Conservation (phyloP, 2,797 vertebrate species). For the Hylomyscus alleni region DNA sequence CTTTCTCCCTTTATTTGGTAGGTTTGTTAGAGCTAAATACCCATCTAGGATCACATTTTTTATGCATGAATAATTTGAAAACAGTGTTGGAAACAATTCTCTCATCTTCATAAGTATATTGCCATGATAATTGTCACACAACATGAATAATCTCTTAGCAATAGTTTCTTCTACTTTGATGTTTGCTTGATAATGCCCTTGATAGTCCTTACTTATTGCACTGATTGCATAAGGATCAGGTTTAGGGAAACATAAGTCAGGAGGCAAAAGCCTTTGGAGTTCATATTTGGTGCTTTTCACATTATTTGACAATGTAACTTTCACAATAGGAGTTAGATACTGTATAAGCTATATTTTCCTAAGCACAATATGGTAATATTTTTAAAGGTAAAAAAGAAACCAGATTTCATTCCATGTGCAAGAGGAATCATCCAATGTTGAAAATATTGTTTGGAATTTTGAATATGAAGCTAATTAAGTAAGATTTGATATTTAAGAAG, state of each 20-base stretch:
- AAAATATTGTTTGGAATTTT: neutral
- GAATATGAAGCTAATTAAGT: neutral
- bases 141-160: neutral
- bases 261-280: neutral
- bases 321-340: neutral
- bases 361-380: neutral
- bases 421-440: neutral
- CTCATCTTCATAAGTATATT: neutral
- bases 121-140: neutral
- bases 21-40: neutral
- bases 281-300: neutral
- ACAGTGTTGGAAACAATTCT: neutral
- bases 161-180: neutral
- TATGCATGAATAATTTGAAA: neutral
- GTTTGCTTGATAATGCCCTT: neutral
- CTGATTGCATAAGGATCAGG: neutral
- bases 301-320: neutral
- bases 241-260: neutral
- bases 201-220: neutral
- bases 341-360: neutral
- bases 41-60: neutral
- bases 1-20: neutral
- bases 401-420: neutral
- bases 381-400: neutral
- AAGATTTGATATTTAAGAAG: neutral